These are phyloP conservation scores for Tetramorium parvispinum DNA, from an alignment of 1,140 invertebrate species.

Conservation along the genomic window DNA sequence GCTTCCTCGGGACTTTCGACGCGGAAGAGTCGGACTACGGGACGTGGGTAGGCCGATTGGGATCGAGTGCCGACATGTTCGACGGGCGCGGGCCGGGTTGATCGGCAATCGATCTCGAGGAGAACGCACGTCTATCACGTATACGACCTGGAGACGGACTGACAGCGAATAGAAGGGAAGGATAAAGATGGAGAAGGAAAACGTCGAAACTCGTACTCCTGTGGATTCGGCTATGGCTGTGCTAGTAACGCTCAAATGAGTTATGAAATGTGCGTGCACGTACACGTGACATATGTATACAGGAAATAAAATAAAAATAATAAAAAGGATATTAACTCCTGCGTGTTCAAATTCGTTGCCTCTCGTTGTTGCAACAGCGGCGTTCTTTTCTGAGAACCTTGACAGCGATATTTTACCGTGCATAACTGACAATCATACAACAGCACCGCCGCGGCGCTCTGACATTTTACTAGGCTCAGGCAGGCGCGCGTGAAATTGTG, in stretches of 20 bases:
- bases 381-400: neutral
- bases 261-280: neutral
- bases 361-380: neutral
- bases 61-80: neutral
- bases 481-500: neutral
- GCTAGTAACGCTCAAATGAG: neutral
- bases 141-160: neutral
- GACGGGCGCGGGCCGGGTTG: neutral
- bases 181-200: neutral
- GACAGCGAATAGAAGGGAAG: neutral
- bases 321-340: neutral
- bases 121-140: slow-evolving; percentile 28
- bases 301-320: neutral
- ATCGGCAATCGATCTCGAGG: neutral
- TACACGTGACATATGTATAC: no score
- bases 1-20: slow-evolving; percentile 33
- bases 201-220: neutral
- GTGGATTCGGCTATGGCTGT: no score
- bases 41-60: neutral
- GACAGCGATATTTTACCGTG: slow-evolving; percentile 34
- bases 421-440: slow-evolving; percentile 30
- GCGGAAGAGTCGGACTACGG: slow-evolving; percentile 18
- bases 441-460: neutral
- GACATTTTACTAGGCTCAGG: slow-evolving; percentile 5
- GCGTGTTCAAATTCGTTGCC: no score